Conservation (phyloP, 2,797 vertebrate genomes). For the Acanthurus leucopareius region DNA sequence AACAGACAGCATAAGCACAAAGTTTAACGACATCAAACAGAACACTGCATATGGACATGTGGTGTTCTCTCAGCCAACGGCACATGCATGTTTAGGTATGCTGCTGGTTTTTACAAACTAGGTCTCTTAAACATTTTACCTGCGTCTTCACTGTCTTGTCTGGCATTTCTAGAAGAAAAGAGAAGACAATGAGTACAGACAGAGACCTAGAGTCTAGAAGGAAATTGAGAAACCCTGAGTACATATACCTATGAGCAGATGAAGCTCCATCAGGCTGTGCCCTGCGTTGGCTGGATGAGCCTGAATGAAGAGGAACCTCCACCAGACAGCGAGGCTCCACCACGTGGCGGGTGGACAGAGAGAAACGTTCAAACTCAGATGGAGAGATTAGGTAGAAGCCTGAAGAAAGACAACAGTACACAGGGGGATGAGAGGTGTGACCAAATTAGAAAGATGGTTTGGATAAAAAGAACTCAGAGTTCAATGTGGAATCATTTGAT, state of each 20-base stretch:
- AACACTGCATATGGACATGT: constrained; percentile 29
- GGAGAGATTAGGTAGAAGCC: constrained; percentile 99
- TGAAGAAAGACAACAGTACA: constrained; percentile 58
- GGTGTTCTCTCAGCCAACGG: constrained; percentile 35
- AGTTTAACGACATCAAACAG: constrained; percentile 23
- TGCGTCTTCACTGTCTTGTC: constrained; percentile 72
- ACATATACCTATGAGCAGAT: constrained; percentile 82
- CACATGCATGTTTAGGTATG: constrained; percentile 61
- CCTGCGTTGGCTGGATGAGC: constrained; percentile 62
- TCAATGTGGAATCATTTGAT: background rate
- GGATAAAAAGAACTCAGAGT: background rate
- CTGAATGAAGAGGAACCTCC: constrained; percentile 77
- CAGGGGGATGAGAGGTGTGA: background rate
- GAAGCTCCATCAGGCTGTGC: constrained; percentile 73
- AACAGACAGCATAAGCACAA: constrained; percentile 60
- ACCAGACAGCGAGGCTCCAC: constrained; percentile 93
- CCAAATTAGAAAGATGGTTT: background rate
- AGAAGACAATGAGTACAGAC: constrained; percentile 1
- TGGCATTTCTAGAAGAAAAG: constrained; percentile 67
- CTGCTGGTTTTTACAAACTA: background rate
- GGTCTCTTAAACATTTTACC: constrained; percentile 67
- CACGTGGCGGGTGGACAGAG: constrained; percentile 92
- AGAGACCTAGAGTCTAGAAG: fast-evolving
- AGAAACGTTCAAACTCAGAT: constrained; percentile 98
- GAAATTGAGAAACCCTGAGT: background rate